Base-by-base conservation (phyloP, 1,140 invertebrate species). In the Eubasilissa regina region DNA sequence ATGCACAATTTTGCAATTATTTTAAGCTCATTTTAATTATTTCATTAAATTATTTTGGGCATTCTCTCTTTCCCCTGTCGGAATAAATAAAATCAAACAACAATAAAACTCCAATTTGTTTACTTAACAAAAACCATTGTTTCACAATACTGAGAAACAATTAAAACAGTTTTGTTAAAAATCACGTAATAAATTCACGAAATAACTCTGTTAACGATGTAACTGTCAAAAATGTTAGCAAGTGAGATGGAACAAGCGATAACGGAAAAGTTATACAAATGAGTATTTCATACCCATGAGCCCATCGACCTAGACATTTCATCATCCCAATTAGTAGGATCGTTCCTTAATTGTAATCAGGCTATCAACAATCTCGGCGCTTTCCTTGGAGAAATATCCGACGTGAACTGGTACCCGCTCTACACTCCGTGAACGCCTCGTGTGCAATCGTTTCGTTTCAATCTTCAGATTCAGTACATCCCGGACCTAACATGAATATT, bases 251-350 rank as follows among this genome's bases (percentile, higher is more conserved):
- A 70, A 60, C 64, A 12, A n/a, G 13, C 53, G 48, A 72, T 70
- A 51, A 72, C 51, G 17, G 9, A 64, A 72, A 77, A 43, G 62
- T 47, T 45, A 70, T 47, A 76, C 74, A 80, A 80, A 80, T 77
- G 70, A n/a, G 60, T 76, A 17, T 77, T 58, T 45, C 74, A 47
- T 64, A 70, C 51, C n/a, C 13, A 13, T n/a, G 7, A 21, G 15
- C 51, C 19, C 47, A 70, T 15, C 47, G 19, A 76, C 48, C 74
- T 44, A 44, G 68, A 48, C 66, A 72, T 80, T 80, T 80, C 79
- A 76, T 80, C 79, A 76, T 72, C 75, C 73, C 74, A 80, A 80
- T 80, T 80, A 80, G 79, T 77, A 44, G 74, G 79, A 77, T 80
- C 68, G 77, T 72, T 76, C 74, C 62, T 62, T 80, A 80, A 80